Percentiles rank a stretch among this genome's conserved stretches.
Evolutionary conservation across 2,797 vertebrate genomes (phyloP).

Genomic region (Esox masquinongy): DNA sequence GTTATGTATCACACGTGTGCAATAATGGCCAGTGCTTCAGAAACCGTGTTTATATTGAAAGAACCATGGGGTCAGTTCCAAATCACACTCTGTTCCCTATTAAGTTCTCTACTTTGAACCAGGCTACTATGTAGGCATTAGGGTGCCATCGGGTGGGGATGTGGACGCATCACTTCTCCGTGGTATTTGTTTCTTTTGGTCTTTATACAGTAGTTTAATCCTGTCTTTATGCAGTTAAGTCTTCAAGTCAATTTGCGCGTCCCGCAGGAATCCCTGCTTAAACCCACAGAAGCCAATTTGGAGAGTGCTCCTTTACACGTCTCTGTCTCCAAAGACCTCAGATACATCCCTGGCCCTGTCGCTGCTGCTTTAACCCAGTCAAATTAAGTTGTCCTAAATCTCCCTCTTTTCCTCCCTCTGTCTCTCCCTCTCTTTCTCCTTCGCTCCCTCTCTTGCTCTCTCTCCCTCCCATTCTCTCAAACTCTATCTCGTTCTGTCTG

Average conservation of each 20-base stretch:
- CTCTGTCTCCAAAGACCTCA: conserved; percentile 67
- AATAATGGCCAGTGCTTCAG: conserved; percentile 28
- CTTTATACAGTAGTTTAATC: conserved; percentile 62
- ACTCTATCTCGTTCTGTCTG: accelerated
- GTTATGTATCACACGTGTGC: conserved; percentile 29
- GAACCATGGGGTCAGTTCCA: conserved; percentile 6
- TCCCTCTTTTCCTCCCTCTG: background rate
- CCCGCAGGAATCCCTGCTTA: conserved; percentile 58
- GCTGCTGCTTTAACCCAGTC: conserved; percentile 46
- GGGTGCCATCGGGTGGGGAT: conserved; percentile 24
- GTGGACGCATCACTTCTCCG: conserved; percentile 51
- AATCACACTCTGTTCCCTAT: background rate
- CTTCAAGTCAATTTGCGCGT: conserved; percentile 48
- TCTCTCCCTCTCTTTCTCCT: background rate
- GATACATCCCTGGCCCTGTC: conserved; percentile 52
- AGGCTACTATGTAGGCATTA: background rate
- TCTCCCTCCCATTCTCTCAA: too few species aligned
- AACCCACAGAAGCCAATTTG: conserved; percentile 58
- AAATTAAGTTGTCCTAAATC: conserved; percentile 65
- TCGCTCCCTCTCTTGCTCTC: too few species aligned
- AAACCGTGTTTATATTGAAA: conserved; percentile 28
- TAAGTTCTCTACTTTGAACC: background rate
- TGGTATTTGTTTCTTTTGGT: conserved; percentile 53
- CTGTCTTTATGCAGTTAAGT: conserved; percentile 56
- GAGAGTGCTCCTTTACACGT: conserved; percentile 55